Evolutionary conservation across 2,797 vertebrate genomes (phyloP), one percentile per base, ranked within the genome.

Genomic region (Serranus cabrilla): DNA sequence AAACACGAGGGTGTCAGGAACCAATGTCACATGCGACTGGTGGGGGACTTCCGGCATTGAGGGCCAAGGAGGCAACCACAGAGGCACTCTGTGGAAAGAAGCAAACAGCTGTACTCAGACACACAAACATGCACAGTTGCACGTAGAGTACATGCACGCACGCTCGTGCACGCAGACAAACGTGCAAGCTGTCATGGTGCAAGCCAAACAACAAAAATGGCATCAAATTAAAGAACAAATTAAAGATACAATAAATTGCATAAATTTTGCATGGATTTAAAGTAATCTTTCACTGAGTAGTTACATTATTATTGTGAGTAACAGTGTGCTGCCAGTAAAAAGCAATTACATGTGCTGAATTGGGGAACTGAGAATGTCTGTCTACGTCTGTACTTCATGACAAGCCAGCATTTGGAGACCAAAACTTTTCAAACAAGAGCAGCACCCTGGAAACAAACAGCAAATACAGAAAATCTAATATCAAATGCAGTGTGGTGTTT

Each of bases 341-440:
- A 86, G 79, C 92, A 93, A 91, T 91, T 93, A 76, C 91, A 93
- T 91, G 91, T 86, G 92, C 76, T 92, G 81, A 93, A 95, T 76
- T 93, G 84, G 92, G 96, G 95, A 98, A 97, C 93, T 95, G 96
- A 97, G 96, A 97, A 93, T 94, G 89, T 92, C 71, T 77, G 90
- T 91, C 71, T 73, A 74, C 66, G 39, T 85, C 77, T 74, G 92
- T 95, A 92, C 90, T 93, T 93, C 94, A 95, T 95, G 94, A 94
- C 91, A 93, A 70, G 54, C 63, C 47, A 49, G 62, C 40, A 46
- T 61, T 46, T 58, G 89, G 91, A 93, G 90, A 93, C 85, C 83
- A 60, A 72, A 20, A 21, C 57, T 83, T 83, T 79, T 91, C 90
- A 88, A 91, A 91, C 78, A 71, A 93, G 89, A 66, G 73, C 59